These are phyloP conservation scores for Danio rerio DNA, from an alignment of 2,113 vertebrate genomes.

Conservation along the genomic window GRCz12tu NC_133186.1:9917501-9918000, in stretches of 20 bases:
- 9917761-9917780: too few species aligned
- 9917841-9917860: conserved; percentile 6
- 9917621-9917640: too few species aligned
- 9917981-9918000: conserved; percentile 33
- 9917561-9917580: too few species aligned
- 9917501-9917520: too few species aligned
- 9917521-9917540: too few species aligned
- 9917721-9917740: conserved; percentile 1
- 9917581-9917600: too few species aligned
- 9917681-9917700: conserved; percentile 64
- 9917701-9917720: conserved; percentile 44
- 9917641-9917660: too few species aligned
- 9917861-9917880: conserved; percentile 1
- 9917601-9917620: too few species aligned
- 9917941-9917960: conserved; percentile 29
- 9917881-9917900: neutral
- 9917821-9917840: conserved; percentile 40
- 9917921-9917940: conserved; percentile 36
- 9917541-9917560: too few species aligned
- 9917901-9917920: conserved; percentile 12
- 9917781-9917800: too few species aligned
- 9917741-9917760: neutral
- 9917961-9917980: conserved; percentile 40
- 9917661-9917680: too few species aligned
- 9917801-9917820: too few species aligned